Conservation (phyloP, 1,140 invertebrate species). For the Scaptomyza montana region DNA sequence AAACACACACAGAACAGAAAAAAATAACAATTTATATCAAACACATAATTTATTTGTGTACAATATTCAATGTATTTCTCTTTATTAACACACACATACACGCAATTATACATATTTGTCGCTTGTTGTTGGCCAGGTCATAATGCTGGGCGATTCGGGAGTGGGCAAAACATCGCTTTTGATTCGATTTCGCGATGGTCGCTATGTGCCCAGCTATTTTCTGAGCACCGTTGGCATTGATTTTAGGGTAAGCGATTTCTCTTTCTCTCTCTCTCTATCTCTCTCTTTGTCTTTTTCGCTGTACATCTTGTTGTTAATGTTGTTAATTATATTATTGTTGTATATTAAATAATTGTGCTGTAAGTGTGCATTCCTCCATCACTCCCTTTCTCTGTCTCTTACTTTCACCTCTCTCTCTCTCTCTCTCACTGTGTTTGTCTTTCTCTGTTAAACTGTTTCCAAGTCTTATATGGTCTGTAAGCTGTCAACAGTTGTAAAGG, state of each 20-base stretch:
- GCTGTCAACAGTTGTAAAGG: slow-evolving; percentile 78
- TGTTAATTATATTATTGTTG: slow-evolving; percentile 57
- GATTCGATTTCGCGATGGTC: slow-evolving; percentile 93
- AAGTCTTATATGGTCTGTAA: slow-evolving; percentile 21
- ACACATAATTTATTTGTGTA: slow-evolving; percentile 21
- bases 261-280: background rate
- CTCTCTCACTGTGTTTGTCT: slow-evolving; percentile 15
- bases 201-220: slow-evolving; percentile 94
- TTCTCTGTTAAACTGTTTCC: slow-evolving; percentile 20
- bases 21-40: background rate
- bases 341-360: slow-evolving; percentile 60
- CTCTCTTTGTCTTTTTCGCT: too few relatives aligned
- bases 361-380: slow-evolving; percentile 29
- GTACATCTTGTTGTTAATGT: slow-evolving; percentile 20
- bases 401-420: slow-evolving; percentile 1
- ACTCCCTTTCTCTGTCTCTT: slow-evolving; percentile 8
- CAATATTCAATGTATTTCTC: slow-evolving; percentile 23
- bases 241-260: slow-evolving; percentile 90
- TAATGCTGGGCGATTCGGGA: slow-evolving; percentile 94
- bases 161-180: slow-evolving; percentile 95
- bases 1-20: slow-evolving; percentile 7
- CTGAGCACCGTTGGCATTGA: slow-evolving; percentile 98
- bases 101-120: slow-evolving; percentile 23
- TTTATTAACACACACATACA: slow-evolving; percentile 24
- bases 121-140: slow-evolving; percentile 87